Percentiles rank a stretch among this genome's conserved stretches.
Conservation (phyloP, 2,797 vertebrate species). For the Otolemur crassicaudatus region DNA sequence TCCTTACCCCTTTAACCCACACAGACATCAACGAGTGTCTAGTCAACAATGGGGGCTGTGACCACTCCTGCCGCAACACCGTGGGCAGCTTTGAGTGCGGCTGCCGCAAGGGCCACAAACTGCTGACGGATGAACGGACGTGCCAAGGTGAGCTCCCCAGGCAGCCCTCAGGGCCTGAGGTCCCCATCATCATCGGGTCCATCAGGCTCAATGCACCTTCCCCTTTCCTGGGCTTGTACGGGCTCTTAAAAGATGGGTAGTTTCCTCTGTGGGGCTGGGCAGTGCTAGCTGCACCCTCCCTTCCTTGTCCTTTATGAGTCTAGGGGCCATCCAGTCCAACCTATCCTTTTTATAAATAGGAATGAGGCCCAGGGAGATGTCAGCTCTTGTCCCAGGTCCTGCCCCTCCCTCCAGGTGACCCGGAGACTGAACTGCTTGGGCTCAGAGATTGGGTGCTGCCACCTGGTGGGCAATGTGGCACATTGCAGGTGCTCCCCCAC, state of each 20-base stretch:
- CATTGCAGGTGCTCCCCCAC: background rate
- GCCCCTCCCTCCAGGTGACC: accelerated
- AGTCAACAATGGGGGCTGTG: conserved; percentile 95
- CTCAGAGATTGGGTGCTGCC: background rate
- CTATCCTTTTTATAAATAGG: background rate
- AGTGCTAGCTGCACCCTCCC: background rate
- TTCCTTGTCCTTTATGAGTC: background rate
- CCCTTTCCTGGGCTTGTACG: accelerated
- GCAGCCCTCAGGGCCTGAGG: accelerated
- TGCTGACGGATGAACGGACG: conserved; percentile 96
- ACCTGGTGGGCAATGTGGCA: background rate
- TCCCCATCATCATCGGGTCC: accelerated
- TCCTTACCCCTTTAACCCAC: background rate
- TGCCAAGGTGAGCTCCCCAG: conserved; percentile 93
- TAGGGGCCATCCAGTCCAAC: background rate
- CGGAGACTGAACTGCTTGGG: background rate
- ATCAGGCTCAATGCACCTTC: accelerated
- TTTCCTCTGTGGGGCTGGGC: background rate
- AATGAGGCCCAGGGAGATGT: background rate
- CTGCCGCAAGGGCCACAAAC: conserved; percentile 97
- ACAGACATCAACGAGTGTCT: conserved; percentile 98
- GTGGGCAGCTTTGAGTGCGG: conserved; percentile 97
- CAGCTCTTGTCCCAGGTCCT: background rate
- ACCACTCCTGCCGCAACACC: conserved; percentile 97
- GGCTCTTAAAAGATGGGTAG: too few relatives aligned